phyloP scores from a whole-genome alignment of 2,888 invertebrate species.

The Meiosimyza platycephala region DNA sequence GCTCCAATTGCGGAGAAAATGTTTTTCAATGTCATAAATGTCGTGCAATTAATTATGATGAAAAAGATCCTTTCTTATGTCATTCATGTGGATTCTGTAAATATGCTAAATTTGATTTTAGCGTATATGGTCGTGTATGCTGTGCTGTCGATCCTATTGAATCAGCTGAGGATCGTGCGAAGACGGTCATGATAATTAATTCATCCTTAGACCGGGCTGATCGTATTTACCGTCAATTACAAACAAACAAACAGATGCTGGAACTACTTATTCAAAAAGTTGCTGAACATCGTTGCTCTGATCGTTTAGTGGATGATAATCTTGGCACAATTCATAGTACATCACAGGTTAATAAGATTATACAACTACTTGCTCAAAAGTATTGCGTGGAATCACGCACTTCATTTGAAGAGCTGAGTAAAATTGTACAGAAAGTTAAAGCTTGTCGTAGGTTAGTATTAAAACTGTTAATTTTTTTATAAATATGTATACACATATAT shows the following conservation, averaged over 20 bases:
- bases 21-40: constrained; percentile 99
- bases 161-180: constrained; percentile 95
- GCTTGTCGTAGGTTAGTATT: constrained; percentile 80
- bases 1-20: constrained; percentile 87
- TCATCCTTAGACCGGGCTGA: constrained; percentile 93
- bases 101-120: constrained; percentile 98
- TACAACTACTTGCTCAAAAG: constrained; percentile 93
- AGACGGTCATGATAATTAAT: constrained; percentile 92
- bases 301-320: constrained; percentile 71
- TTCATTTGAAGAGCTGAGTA: constrained; percentile 94
- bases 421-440: constrained; percentile 88
- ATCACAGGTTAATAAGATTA: constrained; percentile 88
- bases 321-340: constrained; percentile 69
- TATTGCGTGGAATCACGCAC: constrained; percentile 95
- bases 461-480: background rate
- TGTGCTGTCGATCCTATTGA: constrained; percentile 98
- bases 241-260: constrained; percentile 88
- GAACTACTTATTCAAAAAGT: constrained; percentile 89
- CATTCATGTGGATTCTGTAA: constrained; percentile 99
- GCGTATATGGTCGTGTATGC: constrained; percentile 88
- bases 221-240: constrained; percentile 89
- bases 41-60: constrained; percentile 98
- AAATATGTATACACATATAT: background rate
- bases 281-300: constrained; percentile 82
- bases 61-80: constrained; percentile 98